A percentile compares a stretch with the other conserved stretches of the same genome.
These are phyloP conservation scores for Brachionus sp. DNA, from an alignment of 1,140 invertebrate genomes.

Conservation along the genomic window DNA sequence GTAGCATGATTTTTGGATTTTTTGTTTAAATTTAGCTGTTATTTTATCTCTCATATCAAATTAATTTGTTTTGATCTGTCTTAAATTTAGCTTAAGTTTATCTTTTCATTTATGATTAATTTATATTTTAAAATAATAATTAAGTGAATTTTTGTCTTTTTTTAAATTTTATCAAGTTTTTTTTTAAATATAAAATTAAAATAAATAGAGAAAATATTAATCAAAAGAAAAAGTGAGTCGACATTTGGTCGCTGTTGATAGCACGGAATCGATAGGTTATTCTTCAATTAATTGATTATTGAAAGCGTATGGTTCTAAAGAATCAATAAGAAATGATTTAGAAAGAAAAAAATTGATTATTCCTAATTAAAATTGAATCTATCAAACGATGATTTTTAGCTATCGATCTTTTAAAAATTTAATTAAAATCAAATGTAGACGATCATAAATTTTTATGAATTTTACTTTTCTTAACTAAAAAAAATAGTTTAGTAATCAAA, in stretches of 20 bases:
- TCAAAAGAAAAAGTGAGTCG: not conserved
- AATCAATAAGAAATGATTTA: not conserved
- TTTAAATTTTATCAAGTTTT: too few species aligned
- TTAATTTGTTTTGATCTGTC: not conserved
- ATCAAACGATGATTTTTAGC: too few species aligned
- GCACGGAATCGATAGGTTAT: not conserved
- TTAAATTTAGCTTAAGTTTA: not conserved
- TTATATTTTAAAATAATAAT: too few species aligned
- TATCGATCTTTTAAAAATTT: not conserved
- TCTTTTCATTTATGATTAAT: not conserved
- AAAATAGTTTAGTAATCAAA: not conserved
- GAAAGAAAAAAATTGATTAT: not conserved
- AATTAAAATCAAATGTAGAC: not conserved
- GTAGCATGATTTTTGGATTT: not conserved
- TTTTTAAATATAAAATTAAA: too few species aligned
- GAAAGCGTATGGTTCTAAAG: not conserved
- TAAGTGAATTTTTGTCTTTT: too few species aligned
- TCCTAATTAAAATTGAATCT: too few species aligned
- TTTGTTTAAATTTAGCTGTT: not conserved
- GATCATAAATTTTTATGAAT: not conserved
- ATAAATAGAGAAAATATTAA: too few species aligned
- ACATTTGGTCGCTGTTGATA: not conserved
- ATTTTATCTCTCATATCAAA: not conserved
- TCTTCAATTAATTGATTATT: not conserved
- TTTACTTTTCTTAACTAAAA: not conserved